Percentiles rank a stretch among this genome's conserved stretches.
Conservation (phyloP, 92 coral and sea anemone species). For the Hydrozoanthus gracilis region DNA sequence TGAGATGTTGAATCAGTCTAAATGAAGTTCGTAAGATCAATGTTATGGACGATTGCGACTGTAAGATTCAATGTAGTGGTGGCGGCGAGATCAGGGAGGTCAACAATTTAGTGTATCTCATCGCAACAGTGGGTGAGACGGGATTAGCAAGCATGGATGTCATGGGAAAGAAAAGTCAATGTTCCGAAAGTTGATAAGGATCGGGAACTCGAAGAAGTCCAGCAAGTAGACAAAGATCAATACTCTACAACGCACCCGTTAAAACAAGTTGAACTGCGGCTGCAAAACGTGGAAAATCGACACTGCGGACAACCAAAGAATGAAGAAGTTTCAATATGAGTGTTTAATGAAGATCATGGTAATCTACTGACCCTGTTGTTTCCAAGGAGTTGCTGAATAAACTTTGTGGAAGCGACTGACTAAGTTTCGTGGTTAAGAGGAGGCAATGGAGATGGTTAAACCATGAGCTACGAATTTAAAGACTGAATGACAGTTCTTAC, state of each 20-base stretch:
- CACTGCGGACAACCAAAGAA: not conserved
- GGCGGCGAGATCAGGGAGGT: conserved; percentile 4
- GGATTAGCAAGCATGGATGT: not conserved
- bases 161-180: not conserved
- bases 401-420: not conserved
- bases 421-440: not conserved
- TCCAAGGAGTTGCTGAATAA: not conserved
- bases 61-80: not conserved
- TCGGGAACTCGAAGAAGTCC: conserved; percentile 1
- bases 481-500: not conserved
- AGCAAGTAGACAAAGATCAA: not conserved
- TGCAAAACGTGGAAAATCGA: not conserved
- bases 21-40: conserved; percentile 1
- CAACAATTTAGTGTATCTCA: not conserved
- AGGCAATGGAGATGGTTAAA: not conserved
- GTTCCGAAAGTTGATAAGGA: not conserved
- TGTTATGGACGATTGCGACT: not conserved
- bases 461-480: not conserved
- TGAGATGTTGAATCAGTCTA: not conserved
- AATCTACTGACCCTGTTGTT: conserved; percentile 10
- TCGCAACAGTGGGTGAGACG: not conserved
- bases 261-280: not conserved
- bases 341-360: conserved; percentile 8
- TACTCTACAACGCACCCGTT: not conserved
- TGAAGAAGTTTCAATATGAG: not conserved